phyloP scores from a whole-genome alignment of 2,113 vertebrate species.

The Sapajus apella region DNA sequence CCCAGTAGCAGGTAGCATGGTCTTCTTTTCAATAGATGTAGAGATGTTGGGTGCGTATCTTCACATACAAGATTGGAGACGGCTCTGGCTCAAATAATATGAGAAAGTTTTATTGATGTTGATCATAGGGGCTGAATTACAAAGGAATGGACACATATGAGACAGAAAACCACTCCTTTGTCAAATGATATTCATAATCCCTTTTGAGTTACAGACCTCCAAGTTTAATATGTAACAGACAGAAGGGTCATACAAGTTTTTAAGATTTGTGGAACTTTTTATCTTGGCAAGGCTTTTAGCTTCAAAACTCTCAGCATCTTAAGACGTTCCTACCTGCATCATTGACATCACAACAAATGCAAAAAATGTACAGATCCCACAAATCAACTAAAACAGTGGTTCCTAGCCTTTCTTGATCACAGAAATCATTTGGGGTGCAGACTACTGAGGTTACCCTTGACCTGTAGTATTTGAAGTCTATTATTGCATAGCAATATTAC shows the following conservation, averaged over 20 bases:
- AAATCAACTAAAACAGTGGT: neutral
- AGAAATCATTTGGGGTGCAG: neutral
- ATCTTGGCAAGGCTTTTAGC: neutral
- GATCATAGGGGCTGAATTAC: neutral
- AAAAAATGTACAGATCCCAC: neutral
- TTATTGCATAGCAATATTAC: neutral
- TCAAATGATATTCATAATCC: neutral
- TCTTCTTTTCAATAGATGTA: neutral
- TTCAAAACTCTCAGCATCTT: neutral
- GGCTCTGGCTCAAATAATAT: neutral
- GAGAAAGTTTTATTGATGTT: slow-evolving; percentile 17
- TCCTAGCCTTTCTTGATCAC: neutral
- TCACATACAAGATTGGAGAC: neutral
- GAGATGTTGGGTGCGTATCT: neutral
- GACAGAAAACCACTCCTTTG: slow-evolving; percentile 14
- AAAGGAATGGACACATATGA: neutral
- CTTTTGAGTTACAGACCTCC: neutral
- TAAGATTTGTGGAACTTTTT: neutral
- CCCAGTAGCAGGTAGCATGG: neutral
- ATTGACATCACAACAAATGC: neutral
- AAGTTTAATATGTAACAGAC: neutral
- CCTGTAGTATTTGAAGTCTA: neutral
- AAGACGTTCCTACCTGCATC: neutral
- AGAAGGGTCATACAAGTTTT: neutral
- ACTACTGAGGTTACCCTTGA: neutral